These are phyloP conservation scores for Pelecanus crispus DNA, from an alignment of 2,113 vertebrate species.

Conservation along the genomic window DNA sequence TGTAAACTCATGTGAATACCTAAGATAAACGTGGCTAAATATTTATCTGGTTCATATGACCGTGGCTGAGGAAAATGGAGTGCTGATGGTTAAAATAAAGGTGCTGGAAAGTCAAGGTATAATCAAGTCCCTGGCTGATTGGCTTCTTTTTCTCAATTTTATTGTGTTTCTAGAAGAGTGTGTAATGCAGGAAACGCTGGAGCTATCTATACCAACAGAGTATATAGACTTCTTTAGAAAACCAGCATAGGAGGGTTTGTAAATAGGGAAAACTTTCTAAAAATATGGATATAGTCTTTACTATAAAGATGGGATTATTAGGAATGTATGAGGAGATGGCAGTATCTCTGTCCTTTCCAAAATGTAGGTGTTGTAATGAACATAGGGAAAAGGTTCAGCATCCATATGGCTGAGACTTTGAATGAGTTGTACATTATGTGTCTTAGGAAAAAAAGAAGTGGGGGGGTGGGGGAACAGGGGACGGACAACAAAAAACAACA, in stretches of 20 bases:
- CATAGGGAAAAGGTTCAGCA: background rate
- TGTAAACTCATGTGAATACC: background rate
- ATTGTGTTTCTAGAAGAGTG: background rate
- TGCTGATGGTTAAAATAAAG: background rate
- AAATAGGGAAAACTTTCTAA: background rate
- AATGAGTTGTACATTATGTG: background rate
- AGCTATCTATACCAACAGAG: background rate
- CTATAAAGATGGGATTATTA: background rate
- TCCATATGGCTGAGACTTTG: background rate
- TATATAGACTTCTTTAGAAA: background rate
- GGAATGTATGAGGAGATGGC: background rate
- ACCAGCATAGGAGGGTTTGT: background rate
- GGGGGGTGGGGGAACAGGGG: too few relatives aligned
- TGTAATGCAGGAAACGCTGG: background rate
- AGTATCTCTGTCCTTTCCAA: background rate
- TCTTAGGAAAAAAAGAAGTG: too few relatives aligned
- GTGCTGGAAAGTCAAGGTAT: background rate
- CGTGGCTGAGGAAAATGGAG: background rate
- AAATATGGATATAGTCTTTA: background rate
- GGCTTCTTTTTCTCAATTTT: background rate
- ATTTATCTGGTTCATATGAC: background rate
- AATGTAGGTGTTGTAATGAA: background rate
- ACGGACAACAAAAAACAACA: too few relatives aligned
- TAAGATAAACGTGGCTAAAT: background rate
- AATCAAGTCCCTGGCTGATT: background rate